phyloP scores from a whole-genome alignment of 2,888 invertebrate genomes.

The Dione juno region DNA sequence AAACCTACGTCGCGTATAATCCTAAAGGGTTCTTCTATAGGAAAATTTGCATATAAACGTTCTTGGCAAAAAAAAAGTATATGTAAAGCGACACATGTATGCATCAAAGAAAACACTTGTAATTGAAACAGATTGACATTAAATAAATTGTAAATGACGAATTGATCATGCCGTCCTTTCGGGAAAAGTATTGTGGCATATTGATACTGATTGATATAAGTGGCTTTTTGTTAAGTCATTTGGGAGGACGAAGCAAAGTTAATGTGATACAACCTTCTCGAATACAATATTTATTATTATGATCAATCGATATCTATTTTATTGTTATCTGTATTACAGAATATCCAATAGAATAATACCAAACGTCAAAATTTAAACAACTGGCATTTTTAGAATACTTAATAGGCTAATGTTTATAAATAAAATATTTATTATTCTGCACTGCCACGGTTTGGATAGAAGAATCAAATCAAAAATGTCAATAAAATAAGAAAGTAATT shows the following conservation, averaged over 20 bases:
- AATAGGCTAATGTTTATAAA: too few relatives aligned
- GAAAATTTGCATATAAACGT: too few relatives aligned
- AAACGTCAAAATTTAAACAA: too few relatives aligned
- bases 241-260: slow-evolving; percentile 52
- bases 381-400: too few relatives aligned
- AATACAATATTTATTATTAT: slow-evolving; percentile 17
- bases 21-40: too few relatives aligned
- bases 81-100: slow-evolving; percentile 20
- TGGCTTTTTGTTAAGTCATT: slow-evolving; percentile 52
- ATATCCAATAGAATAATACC: too few relatives aligned
- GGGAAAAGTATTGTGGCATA: slow-evolving; percentile 49
- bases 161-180: slow-evolving; percentile 72
- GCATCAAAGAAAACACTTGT: slow-evolving; percentile 37
- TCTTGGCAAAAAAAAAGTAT: not conserved
- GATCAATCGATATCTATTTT: not conserved
- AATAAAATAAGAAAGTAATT: too few relatives aligned
- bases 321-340: too few relatives aligned
- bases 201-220: slow-evolving; percentile 51
- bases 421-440: too few relatives aligned
- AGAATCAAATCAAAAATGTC: too few relatives aligned
- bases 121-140: slow-evolving; percentile 79
- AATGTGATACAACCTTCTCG: slow-evolving; percentile 47
- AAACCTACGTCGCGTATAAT: not conserved
- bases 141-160: slow-evolving; percentile 80
- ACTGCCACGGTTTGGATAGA: too few relatives aligned